Percentiles rank a stretch among this genome's conserved stretches.
Evolutionary conservation across 1,140 invertebrate genomes (phyloP).

Genomic region (Drosophila mauritiana): DNA sequence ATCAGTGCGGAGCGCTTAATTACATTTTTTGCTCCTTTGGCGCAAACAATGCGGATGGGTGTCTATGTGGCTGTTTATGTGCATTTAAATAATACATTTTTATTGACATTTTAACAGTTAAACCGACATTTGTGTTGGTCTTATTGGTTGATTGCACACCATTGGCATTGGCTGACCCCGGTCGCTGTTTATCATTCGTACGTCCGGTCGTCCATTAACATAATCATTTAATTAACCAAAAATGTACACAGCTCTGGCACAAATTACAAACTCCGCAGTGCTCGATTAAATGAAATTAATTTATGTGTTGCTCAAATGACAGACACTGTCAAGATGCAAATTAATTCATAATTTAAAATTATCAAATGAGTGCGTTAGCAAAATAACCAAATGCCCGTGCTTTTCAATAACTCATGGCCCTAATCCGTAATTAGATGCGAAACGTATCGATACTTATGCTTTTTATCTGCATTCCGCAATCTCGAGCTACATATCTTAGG

Average conservation of each 20-base stretch:
- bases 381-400: conserved; percentile 47
- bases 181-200: conserved; percentile 65
- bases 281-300: conserved; percentile 60
- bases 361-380: conserved; percentile 54
- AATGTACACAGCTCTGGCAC: conserved; percentile 52
- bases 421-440: conserved; percentile 40
- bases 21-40: conserved; percentile 54
- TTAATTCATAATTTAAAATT: conserved; percentile 72
- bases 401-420: conserved; percentile 57
- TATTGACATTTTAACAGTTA: conserved; percentile 80
- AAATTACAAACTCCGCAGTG: conserved; percentile 59
- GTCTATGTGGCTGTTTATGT: conserved; percentile 21
- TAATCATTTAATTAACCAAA: conserved; percentile 83
- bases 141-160: conserved; percentile 72
- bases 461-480: neutral
- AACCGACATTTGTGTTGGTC: conserved; percentile 79
- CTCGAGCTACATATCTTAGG: neutral
- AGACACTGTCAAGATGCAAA: conserved; percentile 80
- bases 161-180: conserved; percentile 33
- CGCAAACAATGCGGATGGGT: conserved; percentile 42
- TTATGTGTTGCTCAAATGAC: conserved; percentile 79
- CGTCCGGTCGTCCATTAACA: conserved; percentile 82
- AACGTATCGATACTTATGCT: no score
- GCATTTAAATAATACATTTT: conserved; percentile 76
- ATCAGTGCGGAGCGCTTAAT: conserved; percentile 69